A percentile compares a stretch with the other conserved stretches of the same genome.
Conservation (phyloP, 2,113 vertebrate species). For the Nyctibius bracteatus region DNA sequence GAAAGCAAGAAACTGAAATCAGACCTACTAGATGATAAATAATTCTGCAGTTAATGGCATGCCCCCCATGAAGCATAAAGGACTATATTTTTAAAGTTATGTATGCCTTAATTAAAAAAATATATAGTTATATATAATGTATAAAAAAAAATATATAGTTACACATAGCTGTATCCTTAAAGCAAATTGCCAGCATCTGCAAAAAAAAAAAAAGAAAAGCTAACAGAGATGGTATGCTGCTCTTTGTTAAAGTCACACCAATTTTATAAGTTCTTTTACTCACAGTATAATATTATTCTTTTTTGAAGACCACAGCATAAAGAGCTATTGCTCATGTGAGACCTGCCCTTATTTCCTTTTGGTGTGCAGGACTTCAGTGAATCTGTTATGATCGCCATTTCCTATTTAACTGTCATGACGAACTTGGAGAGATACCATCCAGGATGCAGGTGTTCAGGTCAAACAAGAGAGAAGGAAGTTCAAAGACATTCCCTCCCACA, state of each 20-base stretch:
- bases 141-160: background rate
- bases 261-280: background rate
- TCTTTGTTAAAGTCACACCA: slow-evolving; percentile 16
- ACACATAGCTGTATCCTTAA: background rate
- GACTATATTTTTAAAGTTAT: background rate
- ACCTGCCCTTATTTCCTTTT: slow-evolving; percentile 60
- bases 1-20: background rate
- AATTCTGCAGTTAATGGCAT: slow-evolving; percentile 34
- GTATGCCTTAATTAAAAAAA: background rate
- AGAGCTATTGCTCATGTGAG: slow-evolving; percentile 41
- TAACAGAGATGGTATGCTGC: background rate
- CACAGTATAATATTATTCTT: background rate
- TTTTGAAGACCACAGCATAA: background rate
- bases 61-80: background rate
- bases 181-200: background rate
- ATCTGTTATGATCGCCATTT: slow-evolving; percentile 68
- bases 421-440: slow-evolving; percentile 70
- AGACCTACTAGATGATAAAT: slow-evolving; percentile 35
- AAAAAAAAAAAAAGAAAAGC: background rate
- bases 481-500: slow-evolving; percentile 68
- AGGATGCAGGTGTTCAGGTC: slow-evolving; percentile 81
- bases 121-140: background rate
- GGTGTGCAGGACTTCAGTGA: slow-evolving; percentile 59
- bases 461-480: slow-evolving; percentile 67
- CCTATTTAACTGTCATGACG: slow-evolving; percentile 73